phyloP scores from a whole-genome alignment of 1,140 invertebrate genomes.

The Eupristina koningsbergeri region DNA sequence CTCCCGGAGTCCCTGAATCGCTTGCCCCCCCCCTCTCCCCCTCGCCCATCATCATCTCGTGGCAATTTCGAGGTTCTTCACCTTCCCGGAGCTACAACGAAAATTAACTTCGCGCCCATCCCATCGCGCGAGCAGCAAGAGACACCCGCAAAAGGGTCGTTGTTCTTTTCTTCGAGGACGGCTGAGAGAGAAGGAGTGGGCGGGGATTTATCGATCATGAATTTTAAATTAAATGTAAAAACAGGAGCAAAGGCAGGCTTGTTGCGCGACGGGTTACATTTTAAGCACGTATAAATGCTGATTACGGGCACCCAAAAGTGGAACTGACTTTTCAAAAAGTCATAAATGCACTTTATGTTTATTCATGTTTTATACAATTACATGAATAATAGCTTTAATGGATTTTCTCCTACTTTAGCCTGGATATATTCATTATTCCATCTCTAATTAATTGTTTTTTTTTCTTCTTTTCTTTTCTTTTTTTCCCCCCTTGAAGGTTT shows the following conservation, averaged over 20 bases:
- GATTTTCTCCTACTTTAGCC: background rate
- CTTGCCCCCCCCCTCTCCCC: too few relatives aligned
- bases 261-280: background rate
- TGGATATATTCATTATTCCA: too few relatives aligned
- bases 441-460: too few relatives aligned
- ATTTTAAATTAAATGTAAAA: background rate
- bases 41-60: too few relatives aligned
- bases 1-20: background rate
- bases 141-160: background rate
- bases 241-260: background rate
- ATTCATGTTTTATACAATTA: background rate
- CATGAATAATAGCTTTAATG: background rate
- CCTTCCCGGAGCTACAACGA: background rate
- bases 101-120: slow-evolving; percentile 4
- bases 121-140: background rate
- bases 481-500: too few relatives aligned
- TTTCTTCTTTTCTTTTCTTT: too few relatives aligned
- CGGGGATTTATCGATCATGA: background rate
- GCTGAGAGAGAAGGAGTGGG: background rate
- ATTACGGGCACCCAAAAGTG: background rate
- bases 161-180: background rate
- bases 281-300: background rate
- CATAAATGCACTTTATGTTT: background rate
- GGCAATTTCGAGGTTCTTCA: slow-evolving; percentile 37
- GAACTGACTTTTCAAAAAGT: background rate